Percentiles rank a stretch among this genome's conserved stretches.
These are phyloP conservation scores for Leucania comma DNA, from an alignment of 2,888 invertebrate species.

Conservation along the genomic window DNA sequence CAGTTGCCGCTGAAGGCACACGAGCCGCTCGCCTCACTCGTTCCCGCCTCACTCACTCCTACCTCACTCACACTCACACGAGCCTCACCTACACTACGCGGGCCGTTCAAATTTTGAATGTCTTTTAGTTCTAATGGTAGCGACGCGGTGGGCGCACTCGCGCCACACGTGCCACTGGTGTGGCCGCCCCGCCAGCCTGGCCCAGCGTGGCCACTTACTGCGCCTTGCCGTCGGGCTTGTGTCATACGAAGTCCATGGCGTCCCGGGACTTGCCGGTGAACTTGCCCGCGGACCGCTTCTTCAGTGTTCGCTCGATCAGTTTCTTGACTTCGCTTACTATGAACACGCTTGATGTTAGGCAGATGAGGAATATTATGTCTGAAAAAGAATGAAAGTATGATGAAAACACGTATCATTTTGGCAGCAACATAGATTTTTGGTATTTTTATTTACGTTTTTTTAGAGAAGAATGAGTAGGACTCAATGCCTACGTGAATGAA, in stretches of 20 bases:
- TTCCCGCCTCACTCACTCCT: slow-evolving; percentile 20
- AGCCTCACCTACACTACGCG: slow-evolving; percentile 32
- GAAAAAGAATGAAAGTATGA: slow-evolving; percentile 73
- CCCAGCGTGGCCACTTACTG: slow-evolving; percentile 75
- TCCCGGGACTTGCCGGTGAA: slow-evolving; percentile 85
- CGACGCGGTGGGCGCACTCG: not conserved
- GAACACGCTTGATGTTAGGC: slow-evolving; percentile 99
- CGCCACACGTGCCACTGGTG: too few species aligned
- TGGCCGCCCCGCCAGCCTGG: too few species aligned
- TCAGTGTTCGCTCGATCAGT: slow-evolving; percentile 94
- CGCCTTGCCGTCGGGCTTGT: slow-evolving; percentile 84
- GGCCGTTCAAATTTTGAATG: slow-evolving; percentile 50
- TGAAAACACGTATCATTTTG: not conserved
- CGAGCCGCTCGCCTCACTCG: not conserved
- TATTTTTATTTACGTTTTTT: too few species aligned
- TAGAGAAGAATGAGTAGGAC: too few species aligned
- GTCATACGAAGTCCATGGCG: slow-evolving; percentile 95
- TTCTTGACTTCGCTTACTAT: slow-evolving; percentile 98
- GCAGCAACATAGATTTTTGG: too few species aligned
- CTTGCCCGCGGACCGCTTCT: slow-evolving; percentile 88
- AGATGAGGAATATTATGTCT: slow-evolving; percentile 97
- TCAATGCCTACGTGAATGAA: too few species aligned
- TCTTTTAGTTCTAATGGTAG: slow-evolving; percentile 42
- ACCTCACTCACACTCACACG: slow-evolving; percentile 18
- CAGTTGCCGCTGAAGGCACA: slow-evolving; percentile 21